These are phyloP conservation scores for Psittacula derbiana DNA, from an alignment of 2,797 vertebrate species.

Conservation along the genomic window DNA sequence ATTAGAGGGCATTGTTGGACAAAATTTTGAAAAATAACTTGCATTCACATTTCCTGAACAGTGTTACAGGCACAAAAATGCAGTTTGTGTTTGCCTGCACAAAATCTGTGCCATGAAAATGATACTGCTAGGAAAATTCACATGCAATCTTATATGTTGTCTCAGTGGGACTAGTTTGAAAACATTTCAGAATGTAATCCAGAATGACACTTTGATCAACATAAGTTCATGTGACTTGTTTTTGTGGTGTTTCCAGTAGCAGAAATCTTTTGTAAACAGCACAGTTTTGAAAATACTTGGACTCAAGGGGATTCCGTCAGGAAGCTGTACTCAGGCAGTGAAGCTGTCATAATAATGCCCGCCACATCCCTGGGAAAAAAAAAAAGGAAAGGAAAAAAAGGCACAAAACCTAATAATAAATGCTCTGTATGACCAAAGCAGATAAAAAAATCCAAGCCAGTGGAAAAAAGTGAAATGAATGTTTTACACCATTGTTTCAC, in stretches of 20 bases:
- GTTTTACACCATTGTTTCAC: not conserved
- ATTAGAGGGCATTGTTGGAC: not conserved
- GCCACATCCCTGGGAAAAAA: too few relatives aligned
- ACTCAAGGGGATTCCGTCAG: not conserved
- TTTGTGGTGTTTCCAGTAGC: not conserved
- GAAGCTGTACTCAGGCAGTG: not conserved
- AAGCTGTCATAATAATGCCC: not conserved
- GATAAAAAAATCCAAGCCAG: not conserved
- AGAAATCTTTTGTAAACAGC: not conserved
- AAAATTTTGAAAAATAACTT: not conserved
- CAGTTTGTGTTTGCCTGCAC: not conserved
- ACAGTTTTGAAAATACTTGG: not conserved
- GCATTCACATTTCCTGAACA: not conserved
- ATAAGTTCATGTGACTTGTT: not conserved
- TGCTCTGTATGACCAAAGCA: not conserved
- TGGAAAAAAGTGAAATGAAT: not conserved
- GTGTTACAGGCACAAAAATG: not conserved
- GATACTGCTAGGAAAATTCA: not conserved
- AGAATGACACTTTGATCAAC: not conserved
- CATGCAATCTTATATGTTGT: not conserved
- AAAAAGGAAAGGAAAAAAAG: fast-evolving
- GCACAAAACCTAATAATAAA: not conserved
- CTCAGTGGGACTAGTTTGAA: not conserved
- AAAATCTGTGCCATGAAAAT: not conserved
- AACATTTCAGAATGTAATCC: not conserved